phyloP scores from a whole-genome alignment of 2,113 vertebrate genomes.

The Gnathonemus echidnorhynchus region DNA sequence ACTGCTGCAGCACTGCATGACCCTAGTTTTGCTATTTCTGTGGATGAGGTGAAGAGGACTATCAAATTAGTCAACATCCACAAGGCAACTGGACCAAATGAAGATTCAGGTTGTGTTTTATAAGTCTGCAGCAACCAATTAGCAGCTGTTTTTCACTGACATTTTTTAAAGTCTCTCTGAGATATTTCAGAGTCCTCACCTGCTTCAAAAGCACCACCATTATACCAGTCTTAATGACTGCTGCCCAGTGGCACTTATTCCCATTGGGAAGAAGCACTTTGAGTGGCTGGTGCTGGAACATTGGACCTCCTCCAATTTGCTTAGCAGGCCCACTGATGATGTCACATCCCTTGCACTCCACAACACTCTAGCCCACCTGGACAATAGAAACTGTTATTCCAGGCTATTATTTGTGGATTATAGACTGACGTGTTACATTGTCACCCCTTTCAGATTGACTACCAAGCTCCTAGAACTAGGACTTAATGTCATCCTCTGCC shows the following conservation, averaged over 20 bases:
- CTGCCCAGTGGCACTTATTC: not conserved
- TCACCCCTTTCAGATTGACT: not conserved
- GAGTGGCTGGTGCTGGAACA: not conserved
- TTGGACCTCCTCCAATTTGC: not conserved
- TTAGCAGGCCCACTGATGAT: not conserved
- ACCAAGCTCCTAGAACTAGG: not conserved
- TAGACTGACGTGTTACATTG: not conserved
- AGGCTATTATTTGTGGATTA: not conserved
- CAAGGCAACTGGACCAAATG: not conserved
- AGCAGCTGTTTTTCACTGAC: not conserved
- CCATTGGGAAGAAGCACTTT: not conserved
- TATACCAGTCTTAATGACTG: not conserved
- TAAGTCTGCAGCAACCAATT: not conserved
- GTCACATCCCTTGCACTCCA: not conserved
- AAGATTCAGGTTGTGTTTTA: not conserved
- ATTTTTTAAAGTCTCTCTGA: not conserved
- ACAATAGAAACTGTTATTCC: not conserved
- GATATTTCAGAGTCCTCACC: not conserved
- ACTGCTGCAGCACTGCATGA: not conserved
- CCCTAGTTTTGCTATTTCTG: not conserved
- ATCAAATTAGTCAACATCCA: not conserved
- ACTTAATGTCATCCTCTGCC: not conserved
- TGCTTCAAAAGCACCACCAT: not conserved
- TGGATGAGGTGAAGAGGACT: not conserved
- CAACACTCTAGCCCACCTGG: not conserved